Evolutionary conservation across 2,113 vertebrate species (phyloP).

Genomic region (Siniperca chuatsi): DNA sequence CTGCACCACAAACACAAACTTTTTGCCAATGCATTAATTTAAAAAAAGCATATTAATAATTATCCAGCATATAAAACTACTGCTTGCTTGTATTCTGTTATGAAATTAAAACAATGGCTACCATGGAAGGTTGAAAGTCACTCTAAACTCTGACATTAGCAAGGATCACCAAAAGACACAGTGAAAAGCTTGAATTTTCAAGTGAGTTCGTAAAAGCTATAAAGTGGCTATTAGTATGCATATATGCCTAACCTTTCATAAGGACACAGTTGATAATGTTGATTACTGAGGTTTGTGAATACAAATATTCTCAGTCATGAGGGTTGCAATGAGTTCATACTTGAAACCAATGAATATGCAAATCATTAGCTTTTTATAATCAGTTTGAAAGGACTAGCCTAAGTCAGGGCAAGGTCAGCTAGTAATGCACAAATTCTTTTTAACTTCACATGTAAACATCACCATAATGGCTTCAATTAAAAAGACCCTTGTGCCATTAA

Average conservation of each 20-base stretch:
- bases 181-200: not conserved
- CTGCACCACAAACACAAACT: not conserved
- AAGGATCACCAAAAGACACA: not conserved
- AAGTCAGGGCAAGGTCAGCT: conserved; percentile 52
- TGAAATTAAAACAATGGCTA: not conserved
- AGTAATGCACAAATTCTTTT: conserved; percentile 49
- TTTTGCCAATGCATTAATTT: not conserved
- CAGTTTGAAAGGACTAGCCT: conserved; percentile 38
- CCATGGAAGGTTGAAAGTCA: not conserved
- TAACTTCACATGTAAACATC: conserved; percentile 49
- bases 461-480: conserved; percentile 39
- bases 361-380: conserved; percentile 41
- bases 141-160: too few relatives aligned
- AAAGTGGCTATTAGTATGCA: not conserved
- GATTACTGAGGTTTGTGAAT: conserved; percentile 34
- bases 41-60: not conserved
- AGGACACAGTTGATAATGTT: conserved; percentile 43
- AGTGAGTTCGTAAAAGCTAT: conserved; percentile 22
- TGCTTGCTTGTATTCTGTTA: not conserved
- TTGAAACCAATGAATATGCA: conserved; percentile 53
- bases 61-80: not conserved
- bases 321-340: conserved; percentile 10
- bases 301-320: conserved; percentile 26
- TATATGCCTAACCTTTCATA: conserved; percentile 32
- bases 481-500: conserved; percentile 5